phyloP scores from a whole-genome alignment of 1,140 invertebrate species.

The Acyrthosiphon pisum region DNA sequence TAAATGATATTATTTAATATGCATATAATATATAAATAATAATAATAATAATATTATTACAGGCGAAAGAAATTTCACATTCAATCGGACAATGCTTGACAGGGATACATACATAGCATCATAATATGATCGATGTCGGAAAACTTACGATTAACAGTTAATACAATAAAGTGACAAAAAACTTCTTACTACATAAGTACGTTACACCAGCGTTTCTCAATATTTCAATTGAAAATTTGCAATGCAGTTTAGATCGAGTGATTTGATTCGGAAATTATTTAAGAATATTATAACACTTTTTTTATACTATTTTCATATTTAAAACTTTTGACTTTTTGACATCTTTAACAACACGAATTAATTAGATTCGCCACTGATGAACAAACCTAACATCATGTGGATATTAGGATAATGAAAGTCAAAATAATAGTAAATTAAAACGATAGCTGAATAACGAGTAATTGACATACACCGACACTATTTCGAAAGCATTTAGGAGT shows the following conservation, averaged over 20 bases:
- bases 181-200: neutral
- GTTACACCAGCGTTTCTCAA: neutral
- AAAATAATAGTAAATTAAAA: neutral
- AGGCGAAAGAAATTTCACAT: neutral
- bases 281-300: neutral
- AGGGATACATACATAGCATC: neutral
- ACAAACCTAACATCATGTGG: neutral
- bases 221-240: neutral
- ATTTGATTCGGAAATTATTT: neutral
- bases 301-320: neutral
- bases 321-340: neutral
- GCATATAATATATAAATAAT: neutral
- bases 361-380: neutral
- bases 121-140: neutral
- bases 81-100: neutral
- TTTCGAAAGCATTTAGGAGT: neutral
- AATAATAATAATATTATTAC: neutral
- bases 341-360: neutral
- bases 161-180: neutral
- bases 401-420: neutral
- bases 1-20: neutral
- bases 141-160: neutral
- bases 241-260: neutral
- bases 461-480: neutral
- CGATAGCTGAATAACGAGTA: neutral